phyloP scores from a whole-genome alignment of 35 echinoderm and acorn worm genomes.

The Lytechinus pictus region DNA sequence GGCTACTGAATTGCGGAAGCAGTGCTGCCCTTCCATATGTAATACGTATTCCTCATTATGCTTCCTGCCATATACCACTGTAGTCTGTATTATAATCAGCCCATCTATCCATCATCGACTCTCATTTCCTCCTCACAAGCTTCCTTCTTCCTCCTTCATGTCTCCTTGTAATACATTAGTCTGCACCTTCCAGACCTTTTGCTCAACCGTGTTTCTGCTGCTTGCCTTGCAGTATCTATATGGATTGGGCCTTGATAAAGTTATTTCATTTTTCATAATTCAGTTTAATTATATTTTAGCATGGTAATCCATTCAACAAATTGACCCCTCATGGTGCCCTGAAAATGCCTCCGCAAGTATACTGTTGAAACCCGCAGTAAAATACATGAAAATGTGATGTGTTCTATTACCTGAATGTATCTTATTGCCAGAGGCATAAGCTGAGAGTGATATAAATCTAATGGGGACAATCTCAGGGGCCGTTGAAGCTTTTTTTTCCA shows the following conservation, averaged over 20 bases:
- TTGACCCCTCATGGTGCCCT: too few relatives aligned
- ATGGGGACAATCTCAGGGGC: too few relatives aligned
- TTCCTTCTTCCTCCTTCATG: constrained; percentile 1
- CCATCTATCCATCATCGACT: constrained; percentile 1
- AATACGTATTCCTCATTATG: not conserved
- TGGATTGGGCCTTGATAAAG: not conserved
- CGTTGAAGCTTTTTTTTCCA: too few relatives aligned
- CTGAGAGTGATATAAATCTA: too few relatives aligned
- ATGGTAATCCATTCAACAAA: too few relatives aligned
- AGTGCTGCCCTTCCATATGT: not conserved
- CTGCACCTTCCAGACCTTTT: not conserved
- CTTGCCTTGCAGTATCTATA: not conserved
- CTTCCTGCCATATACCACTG: not conserved
- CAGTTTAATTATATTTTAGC: too few relatives aligned
- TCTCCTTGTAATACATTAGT: not conserved
- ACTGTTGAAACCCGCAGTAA: too few relatives aligned
- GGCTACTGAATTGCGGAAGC: not conserved
- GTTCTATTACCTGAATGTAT: too few relatives aligned
- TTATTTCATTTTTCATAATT: too few relatives aligned
- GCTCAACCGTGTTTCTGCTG: not conserved
- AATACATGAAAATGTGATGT: too few relatives aligned
- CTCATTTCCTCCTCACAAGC: not conserved
- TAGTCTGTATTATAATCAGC: not conserved
- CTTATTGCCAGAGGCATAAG: too few relatives aligned
- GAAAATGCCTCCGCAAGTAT: too few relatives aligned